Evolutionary conservation across 1,140 invertebrate species (phyloP), one percentile per base, ranked within the genome.

Genomic region (Caerostris extrusa): DNA sequence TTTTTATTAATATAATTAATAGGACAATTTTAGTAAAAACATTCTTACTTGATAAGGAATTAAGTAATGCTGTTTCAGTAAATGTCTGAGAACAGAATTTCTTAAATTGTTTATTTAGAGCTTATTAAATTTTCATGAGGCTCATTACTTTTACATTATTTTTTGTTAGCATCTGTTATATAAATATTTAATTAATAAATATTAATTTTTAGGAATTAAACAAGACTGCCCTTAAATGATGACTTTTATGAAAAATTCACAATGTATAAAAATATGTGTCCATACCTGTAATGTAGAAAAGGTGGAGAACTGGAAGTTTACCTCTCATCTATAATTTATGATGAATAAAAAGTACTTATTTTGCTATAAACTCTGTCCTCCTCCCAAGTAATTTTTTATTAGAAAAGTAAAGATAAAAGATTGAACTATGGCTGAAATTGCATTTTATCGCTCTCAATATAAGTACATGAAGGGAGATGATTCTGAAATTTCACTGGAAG

Each of bases 381-480:
- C 92, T 87, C 85, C 86, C 19, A n/a, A 81, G 57, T 83, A 83
- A 58, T 17, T 58, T 53, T 53, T 57, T 83, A 53, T 55, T 83
- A 56, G n/a, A 17, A n/a, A 5, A 7, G 10, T 8, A 34, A 50
- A 3, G 7, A 77, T 4, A 6, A 67, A 17, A 58, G 10, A 61
- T 14, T n/a, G 14, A 88, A 53, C n/a, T 8, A 95, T 95, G 95
- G 82, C 90, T 60, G 94, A 95, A 85, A 77, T 95, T 14, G 81
- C 90, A 12, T 95, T 93, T 67, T 95, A 95, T 58, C 88, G 94
- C 67, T 94, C 95, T 12, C 71, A 94, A 19, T 92, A 95, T 56
- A 71, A 94, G 56, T 95, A 95, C 67, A 56, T 61, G 0, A 95
- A 95, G 69, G 71, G 61, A 10, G 93, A 91, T 61, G 93, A 94